Evolutionary conservation across 2,888 invertebrate genomes (phyloP), one percentile per base, ranked within the genome.

Genomic region (Tigriopus californicus): DNA sequence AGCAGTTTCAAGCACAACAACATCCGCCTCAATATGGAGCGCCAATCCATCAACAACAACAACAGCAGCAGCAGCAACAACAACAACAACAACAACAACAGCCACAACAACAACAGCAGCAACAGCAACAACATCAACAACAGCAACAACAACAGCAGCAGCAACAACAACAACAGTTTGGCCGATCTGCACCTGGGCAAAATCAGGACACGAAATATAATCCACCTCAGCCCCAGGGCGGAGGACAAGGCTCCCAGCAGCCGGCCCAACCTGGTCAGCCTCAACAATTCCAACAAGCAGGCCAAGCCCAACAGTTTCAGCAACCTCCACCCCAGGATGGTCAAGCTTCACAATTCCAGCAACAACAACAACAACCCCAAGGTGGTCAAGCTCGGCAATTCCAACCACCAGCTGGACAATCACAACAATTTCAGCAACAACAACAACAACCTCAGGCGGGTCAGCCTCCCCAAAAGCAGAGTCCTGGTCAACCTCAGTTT

Each of bases 241-340:
- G 20, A 12, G 8, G 20, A 47, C 18, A 15, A 47, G 15, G 10
- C 8, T 47, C 13, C 20, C 18, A 12, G 8, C 47, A 47, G 15
- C 55, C 15, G 11, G 20, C 41, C 20, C 52, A 52, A 20, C 12
- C 15, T 33, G 8, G 25, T 10, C 52, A 52, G 52, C 52, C 24
- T 5, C 33, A 53, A 40, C 41, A 25, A 25, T 3, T 53, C 41
- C 25, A 24, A 5, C 49, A 54, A 33, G 40, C 13, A 18, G 33
- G 5, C 6, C 53, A 53, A 20, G 3, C 5, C 6, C 51, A 20
- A 51, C 20, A 51, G 6, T 18, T 5, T 6, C 51, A 15, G 15
- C 15, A 18, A 10, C 8, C 41, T 20, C 42, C 22, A 48, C 22
- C 52, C 56, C n/a, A 61, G 20, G 33, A 46, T 56, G 57, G 61